Percentiles rank a stretch among this genome's conserved stretches.
These are phyloP conservation scores for Helostoma temminkii DNA, from an alignment of 2,797 vertebrate species.

Conservation along the genomic window DNA sequence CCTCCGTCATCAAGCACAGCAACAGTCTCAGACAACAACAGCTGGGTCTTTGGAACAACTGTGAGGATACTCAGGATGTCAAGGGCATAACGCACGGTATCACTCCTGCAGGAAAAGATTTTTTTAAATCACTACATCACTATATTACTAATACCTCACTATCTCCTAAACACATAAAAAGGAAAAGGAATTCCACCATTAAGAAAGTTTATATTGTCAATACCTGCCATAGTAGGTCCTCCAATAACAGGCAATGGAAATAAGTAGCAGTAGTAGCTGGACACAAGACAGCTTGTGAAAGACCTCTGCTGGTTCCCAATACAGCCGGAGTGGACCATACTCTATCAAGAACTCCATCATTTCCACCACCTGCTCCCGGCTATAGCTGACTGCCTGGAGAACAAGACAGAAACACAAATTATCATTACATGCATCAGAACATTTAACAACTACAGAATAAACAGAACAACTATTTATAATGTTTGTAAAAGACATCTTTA, in stretches of 20 bases:
- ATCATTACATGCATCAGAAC: constrained; percentile 2
- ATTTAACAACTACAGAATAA: not conserved
- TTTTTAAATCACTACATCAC: constrained; percentile 22
- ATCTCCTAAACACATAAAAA: not conserved
- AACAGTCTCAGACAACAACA: constrained; percentile 93
- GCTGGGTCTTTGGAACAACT: constrained; percentile 97
- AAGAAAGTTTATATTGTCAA: not conserved
- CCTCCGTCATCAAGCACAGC: constrained; percentile 95
- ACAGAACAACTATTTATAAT: not conserved
- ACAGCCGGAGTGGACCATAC: constrained; percentile 93
- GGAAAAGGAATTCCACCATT: not conserved
- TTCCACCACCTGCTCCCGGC: constrained; percentile 97
- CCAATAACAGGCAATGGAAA: constrained; percentile 99
- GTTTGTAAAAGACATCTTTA: not conserved
- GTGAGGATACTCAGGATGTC: constrained; percentile 98
- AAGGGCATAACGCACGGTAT: constrained; percentile 96
- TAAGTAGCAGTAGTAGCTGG: constrained; percentile 96
- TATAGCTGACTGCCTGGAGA: constrained; percentile 94
- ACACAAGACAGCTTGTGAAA: constrained; percentile 98
- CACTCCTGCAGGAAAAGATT: constrained; percentile 86
- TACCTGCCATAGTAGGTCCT: constrained; percentile 99
- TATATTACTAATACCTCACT: not conserved
- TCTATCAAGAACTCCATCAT: constrained; percentile 99
- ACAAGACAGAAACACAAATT: constrained; percentile 9
- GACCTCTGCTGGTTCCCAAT: constrained; percentile 98